Evolutionary conservation across 1,140 invertebrate species (phyloP).

Genomic region (Helicoverpa zea): DNA sequence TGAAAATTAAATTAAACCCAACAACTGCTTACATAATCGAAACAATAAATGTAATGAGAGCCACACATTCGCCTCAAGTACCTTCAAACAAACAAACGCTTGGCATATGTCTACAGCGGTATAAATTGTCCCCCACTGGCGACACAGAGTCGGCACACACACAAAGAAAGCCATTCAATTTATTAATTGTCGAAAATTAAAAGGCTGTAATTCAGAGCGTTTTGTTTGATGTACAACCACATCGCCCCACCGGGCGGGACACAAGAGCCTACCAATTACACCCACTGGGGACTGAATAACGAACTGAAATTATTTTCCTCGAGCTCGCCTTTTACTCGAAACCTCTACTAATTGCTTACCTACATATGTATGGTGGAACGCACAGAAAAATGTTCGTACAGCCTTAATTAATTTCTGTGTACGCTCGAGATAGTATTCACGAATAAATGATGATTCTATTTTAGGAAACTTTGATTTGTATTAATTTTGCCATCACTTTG

Average conservation of each 20-base stretch:
- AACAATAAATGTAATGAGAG: constrained; percentile 30
- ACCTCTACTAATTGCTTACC: constrained; percentile 59
- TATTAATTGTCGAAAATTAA: constrained; percentile 59
- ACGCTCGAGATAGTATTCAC: not conserved
- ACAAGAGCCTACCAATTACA: constrained; percentile 61
- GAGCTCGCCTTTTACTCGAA: constrained; percentile 56
- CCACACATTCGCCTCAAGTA: not conserved
- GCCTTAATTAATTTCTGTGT: constrained; percentile 45
- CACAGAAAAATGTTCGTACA: constrained; percentile 26
- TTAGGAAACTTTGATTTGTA: too few relatives aligned
- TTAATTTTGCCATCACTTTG: too few relatives aligned
- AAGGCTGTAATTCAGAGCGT: constrained; percentile 51
- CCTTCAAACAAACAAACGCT: constrained; percentile 8
- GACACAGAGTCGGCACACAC: constrained; percentile 1
- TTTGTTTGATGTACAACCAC: constrained; percentile 57
- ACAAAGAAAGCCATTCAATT: constrained; percentile 54
- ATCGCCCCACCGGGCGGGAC: constrained; percentile 44
- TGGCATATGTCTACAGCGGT: constrained; percentile 8
- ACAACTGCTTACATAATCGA: not conserved
- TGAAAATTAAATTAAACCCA: not conserved
- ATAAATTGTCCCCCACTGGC: constrained; percentile 25
- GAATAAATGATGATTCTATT: too few relatives aligned
- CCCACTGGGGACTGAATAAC: constrained; percentile 60
- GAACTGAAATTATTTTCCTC: constrained; percentile 64
- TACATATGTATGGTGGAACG: constrained; percentile 34